A percentile compares a stretch with the other conserved stretches of the same genome.
Conservation (phyloP, 2,888 invertebrate species). For the Leptopterna dolabrata region DNA sequence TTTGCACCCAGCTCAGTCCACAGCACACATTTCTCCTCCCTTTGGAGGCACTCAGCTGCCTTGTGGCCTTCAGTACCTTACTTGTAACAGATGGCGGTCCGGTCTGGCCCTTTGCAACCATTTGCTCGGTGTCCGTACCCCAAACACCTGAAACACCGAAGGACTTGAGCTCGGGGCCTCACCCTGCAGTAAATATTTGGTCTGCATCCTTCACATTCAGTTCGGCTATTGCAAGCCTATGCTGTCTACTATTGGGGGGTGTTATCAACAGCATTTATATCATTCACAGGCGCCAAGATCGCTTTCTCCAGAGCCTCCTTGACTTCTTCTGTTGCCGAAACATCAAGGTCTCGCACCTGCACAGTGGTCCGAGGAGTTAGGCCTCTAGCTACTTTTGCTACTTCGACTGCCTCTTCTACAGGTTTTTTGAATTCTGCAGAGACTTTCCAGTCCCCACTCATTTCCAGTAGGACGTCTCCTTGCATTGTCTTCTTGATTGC, state of each 20-base stretch:
- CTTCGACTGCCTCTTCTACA: not conserved
- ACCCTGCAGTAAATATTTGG: not conserved
- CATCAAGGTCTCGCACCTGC: not conserved
- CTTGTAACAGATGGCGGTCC: slow-evolving; percentile 58
- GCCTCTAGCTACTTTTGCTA: not conserved
- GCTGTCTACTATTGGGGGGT: not conserved
- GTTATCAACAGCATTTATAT: not conserved
- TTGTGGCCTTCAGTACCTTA: not conserved
- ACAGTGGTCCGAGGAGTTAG: not conserved
- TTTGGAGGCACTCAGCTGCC: no score
- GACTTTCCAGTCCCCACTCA: not conserved
- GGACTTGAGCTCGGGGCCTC: slow-evolving; percentile 7
- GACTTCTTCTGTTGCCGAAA: not conserved
- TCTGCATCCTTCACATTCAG: not conserved
- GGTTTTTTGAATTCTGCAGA: not conserved
- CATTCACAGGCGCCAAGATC: slow-evolving; percentile 4
- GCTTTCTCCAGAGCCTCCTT: not conserved
- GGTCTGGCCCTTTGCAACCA: no score
- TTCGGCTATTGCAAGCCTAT: not conserved
- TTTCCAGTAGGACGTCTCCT: not conserved
- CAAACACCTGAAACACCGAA: slow-evolving; percentile 30
- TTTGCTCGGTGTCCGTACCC: no score
- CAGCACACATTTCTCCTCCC: not conserved
- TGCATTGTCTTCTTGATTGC: not conserved
- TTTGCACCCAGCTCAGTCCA: not conserved